Percentiles rank a stretch among this genome's conserved stretches.
Conservation (phyloP, 2,888 invertebrate species). For the Torymus texanus region DNA sequence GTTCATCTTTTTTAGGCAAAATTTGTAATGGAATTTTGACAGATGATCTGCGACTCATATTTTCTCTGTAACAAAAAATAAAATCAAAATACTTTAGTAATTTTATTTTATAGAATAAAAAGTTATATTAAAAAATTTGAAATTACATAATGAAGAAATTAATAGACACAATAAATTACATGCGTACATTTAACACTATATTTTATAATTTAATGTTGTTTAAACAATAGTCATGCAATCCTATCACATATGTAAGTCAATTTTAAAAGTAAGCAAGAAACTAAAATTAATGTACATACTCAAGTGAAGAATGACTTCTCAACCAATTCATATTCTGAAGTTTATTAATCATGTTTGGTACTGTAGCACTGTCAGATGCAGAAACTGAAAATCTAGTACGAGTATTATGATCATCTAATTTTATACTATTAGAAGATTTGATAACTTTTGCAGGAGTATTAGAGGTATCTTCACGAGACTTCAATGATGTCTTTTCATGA, state of each 20-base stretch:
- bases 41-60: background rate
- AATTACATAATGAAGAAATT: background rate
- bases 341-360: constrained; percentile 52
- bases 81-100: background rate
- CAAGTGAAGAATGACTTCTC: constrained; percentile 55
- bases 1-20: constrained; percentile 23
- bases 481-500: background rate
- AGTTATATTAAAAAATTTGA: background rate
- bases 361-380: background rate
- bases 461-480: background rate
- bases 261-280: background rate
- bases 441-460: background rate
- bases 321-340: constrained; percentile 66
- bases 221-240: no score
- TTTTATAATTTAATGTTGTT: background rate
- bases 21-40: background rate
- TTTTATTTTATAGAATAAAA: background rate
- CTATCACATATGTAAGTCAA: background rate
- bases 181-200: background rate
- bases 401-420: background rate
- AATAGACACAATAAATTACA: background rate
- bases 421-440: background rate
- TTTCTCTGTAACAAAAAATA: constrained; percentile 17
- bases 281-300: constrained; percentile 53
- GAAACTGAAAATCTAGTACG: background rate